phyloP scores from a whole-genome alignment of 2,797 vertebrate species.

The Dipus sagitta region DNA sequence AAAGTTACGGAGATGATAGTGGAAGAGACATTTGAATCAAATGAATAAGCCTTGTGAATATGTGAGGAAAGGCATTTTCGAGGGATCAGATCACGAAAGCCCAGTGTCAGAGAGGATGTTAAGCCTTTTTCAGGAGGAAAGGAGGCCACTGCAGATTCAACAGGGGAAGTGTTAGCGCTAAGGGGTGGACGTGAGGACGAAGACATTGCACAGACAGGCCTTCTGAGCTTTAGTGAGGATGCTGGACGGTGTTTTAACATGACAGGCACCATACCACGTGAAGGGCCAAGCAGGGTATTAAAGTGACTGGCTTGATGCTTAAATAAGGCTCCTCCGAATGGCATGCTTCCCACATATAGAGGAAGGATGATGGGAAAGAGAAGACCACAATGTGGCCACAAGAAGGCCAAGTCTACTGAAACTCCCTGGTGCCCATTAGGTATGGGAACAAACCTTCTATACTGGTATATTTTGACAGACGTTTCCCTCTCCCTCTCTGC shows the following conservation, averaged over 20 bases:
- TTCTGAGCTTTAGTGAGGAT: rapidly evolving
- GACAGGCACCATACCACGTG: not conserved
- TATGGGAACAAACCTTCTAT: conserved; percentile 83
- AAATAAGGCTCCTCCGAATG: not conserved
- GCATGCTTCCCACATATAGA: not conserved
- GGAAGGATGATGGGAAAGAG: not conserved
- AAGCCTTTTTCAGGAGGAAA: conserved; percentile 1
- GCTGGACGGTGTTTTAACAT: too few relatives aligned
- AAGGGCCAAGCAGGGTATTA: not conserved
- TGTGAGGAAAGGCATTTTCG: not conserved
- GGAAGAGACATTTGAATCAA: not conserved
- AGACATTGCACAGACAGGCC: not conserved
- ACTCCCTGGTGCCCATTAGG: not conserved
- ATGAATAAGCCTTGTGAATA: not conserved
- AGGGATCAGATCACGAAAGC: not conserved
- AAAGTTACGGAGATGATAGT: not conserved
- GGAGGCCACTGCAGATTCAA: not conserved
- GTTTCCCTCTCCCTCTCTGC: conserved; percentile 80
- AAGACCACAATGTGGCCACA: not conserved
- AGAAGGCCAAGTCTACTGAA: not conserved
- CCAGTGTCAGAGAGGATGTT: not conserved
- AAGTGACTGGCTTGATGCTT: not conserved
- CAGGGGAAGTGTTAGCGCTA: not conserved
- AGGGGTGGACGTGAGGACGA: not conserved
- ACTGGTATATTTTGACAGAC: conserved; percentile 81